phyloP scores from a whole-genome alignment of 2,113 vertebrate species.

The Seriola rivoliana region DNA sequence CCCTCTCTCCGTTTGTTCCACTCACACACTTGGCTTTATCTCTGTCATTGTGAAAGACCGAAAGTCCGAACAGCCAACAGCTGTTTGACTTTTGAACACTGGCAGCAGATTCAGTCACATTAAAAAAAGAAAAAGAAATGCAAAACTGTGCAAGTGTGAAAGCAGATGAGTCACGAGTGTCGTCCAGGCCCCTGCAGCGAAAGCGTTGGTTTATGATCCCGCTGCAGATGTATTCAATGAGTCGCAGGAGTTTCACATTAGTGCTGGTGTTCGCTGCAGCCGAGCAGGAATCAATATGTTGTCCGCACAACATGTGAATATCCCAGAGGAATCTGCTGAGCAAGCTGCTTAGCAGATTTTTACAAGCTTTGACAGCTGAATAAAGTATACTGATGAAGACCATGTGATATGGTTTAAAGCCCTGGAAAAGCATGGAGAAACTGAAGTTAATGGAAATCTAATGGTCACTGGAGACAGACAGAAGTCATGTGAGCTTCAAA shows the following conservation, averaged over 20 bases:
- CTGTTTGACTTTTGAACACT: constrained; percentile 39
- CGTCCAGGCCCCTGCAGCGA: background rate
- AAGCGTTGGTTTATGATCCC: background rate
- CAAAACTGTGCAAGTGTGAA: background rate
- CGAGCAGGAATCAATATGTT: background rate
- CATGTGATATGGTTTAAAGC: too few relatives aligned
- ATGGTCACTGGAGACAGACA: too few relatives aligned
- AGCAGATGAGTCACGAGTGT: constrained; percentile 9
- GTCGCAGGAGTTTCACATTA: background rate
- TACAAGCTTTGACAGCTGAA: too few relatives aligned
- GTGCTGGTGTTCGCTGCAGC: background rate
- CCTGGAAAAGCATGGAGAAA: too few relatives aligned
- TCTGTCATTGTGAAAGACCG: constrained; percentile 34
- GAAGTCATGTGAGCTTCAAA: too few relatives aligned
- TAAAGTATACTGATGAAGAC: too few relatives aligned
- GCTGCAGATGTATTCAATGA: background rate
- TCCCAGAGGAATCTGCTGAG: background rate
- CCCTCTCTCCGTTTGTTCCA: background rate
- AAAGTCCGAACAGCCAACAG: constrained; percentile 1
- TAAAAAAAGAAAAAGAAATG: background rate
- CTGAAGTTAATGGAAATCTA: too few relatives aligned
- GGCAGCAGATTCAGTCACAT: background rate
- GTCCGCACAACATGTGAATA: background rate
- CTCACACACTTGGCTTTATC: constrained; percentile 42
- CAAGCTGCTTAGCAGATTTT: background rate